Evolutionary conservation across 2,888 invertebrate species (phyloP).

Genomic region (Apodemia zela): DNA sequence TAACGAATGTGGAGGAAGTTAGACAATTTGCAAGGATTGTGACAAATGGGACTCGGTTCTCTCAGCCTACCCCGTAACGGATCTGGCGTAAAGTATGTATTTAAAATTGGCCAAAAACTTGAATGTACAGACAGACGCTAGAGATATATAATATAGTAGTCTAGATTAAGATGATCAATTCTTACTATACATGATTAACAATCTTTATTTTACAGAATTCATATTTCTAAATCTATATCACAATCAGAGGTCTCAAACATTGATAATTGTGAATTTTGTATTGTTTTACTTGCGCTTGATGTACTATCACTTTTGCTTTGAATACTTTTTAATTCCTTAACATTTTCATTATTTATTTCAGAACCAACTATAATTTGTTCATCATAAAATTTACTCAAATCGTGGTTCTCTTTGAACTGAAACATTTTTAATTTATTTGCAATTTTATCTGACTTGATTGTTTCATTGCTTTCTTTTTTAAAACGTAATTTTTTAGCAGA

Average conservation of each 20-base stretch:
- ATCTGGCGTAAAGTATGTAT: too few species aligned
- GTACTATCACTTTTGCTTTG: constrained; percentile 35
- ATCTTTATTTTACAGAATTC: constrained; percentile 24
- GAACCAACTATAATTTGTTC: constrained; percentile 34
- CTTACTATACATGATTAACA: constrained; percentile 33
- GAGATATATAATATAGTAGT: not conserved
- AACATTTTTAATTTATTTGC: constrained; percentile 58
- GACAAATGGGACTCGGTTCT: too few species aligned
- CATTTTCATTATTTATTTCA: constrained; percentile 28
- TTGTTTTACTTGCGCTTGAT: constrained; percentile 30
- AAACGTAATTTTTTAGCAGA: not conserved
- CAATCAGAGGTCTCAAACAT: constrained; percentile 75
- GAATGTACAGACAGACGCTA: too few species aligned
- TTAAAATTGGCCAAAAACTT: too few species aligned
- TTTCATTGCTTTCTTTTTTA: not conserved
- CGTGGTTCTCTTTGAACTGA: constrained; percentile 50
- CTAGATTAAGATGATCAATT: too few species aligned
- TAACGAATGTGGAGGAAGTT: too few species aligned
- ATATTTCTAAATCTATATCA: constrained; percentile 75
- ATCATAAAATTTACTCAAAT: constrained; percentile 53
- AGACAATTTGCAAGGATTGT: too few species aligned
- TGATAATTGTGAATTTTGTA: constrained; percentile 60
- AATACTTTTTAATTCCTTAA: constrained; percentile 37
- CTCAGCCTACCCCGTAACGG: too few species aligned
- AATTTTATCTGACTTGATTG: constrained; percentile 32